These are phyloP conservation scores for Thryonomys swinderianus DNA, from an alignment of 2,113 vertebrate genomes.

Conservation along the genomic window DNA sequence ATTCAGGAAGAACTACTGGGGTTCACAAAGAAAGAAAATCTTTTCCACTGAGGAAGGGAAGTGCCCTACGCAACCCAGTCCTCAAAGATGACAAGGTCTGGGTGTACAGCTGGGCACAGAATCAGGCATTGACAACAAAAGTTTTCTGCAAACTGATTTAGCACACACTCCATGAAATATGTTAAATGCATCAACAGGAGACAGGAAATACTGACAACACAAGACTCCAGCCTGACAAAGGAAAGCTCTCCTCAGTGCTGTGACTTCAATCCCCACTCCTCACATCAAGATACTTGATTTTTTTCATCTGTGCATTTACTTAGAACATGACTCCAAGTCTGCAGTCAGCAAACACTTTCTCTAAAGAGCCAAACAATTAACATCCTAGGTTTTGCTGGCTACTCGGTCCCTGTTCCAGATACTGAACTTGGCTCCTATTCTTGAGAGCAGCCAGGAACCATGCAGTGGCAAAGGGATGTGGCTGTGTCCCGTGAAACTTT, in stretches of 20 bases:
- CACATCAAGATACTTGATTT: neutral
- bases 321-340: neutral
- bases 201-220: neutral
- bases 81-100: slow-evolving; percentile 31
- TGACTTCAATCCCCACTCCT: neutral
- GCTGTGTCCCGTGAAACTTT: slow-evolving; percentile 24
- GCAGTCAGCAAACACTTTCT: slow-evolving; percentile 3
- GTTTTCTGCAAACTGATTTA: slow-evolving; percentile 51
- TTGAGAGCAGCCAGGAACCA: neutral
- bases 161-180: neutral
- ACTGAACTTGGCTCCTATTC: neutral
- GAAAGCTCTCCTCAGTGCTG: neutral
- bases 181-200: neutral
- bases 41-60: neutral
- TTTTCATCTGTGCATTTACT: neutral
- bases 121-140: neutral
- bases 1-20: slow-evolving; percentile 33
- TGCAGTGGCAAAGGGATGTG: neutral
- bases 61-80: neutral
- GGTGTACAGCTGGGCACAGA: neutral
- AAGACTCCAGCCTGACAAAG: neutral
- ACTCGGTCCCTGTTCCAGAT: neutral
- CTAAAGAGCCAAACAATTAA: slow-evolving; percentile 43
- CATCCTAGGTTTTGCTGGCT: neutral
- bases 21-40: slow-evolving; percentile 70